Percentiles rank a stretch among this genome's conserved stretches.
Evolutionary conservation across 2,888 invertebrate genomes (phyloP).

Genomic region (Eristalinus sepulchralis): DNA sequence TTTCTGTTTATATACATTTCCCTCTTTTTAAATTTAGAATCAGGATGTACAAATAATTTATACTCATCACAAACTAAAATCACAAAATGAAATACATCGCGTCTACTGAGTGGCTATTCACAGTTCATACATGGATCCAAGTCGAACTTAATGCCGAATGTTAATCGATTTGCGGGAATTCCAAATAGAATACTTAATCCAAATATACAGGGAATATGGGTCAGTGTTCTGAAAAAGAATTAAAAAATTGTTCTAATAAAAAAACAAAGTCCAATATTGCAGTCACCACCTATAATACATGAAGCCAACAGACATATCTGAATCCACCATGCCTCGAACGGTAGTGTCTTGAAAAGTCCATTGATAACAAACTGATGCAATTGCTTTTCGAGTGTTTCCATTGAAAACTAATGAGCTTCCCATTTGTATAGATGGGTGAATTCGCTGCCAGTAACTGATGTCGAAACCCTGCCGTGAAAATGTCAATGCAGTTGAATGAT

Average conservation of each 20-base stretch:
- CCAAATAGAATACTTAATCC: conserved; percentile 78
- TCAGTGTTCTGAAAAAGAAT: conserved; percentile 74
- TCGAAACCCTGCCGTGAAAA: conserved; percentile 78
- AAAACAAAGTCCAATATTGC: neutral
- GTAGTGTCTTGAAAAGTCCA: conserved; percentile 77
- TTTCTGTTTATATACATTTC: too few species aligned
- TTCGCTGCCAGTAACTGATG: conserved; percentile 79
- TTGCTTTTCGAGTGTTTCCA: conserved; percentile 75
- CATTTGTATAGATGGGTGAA: conserved; percentile 78
- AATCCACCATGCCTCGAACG: conserved; percentile 79
- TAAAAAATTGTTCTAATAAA: neutral
- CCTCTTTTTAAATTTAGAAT: too few species aligned
- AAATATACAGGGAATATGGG: conserved; percentile 76
- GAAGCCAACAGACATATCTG: conserved; percentile 79
- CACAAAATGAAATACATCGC: too few species aligned
- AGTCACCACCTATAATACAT: conserved; percentile 77
- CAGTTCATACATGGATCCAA: conserved; percentile 76
- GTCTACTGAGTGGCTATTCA: too few species aligned
- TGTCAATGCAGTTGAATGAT: conserved; percentile 77
- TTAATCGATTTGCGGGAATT: conserved; percentile 78
- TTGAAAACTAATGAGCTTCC: conserved; percentile 75
- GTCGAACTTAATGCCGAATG: conserved; percentile 78
- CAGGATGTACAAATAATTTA: too few species aligned
- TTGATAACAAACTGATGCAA: conserved; percentile 79
- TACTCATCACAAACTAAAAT: too few species aligned